phyloP scores from a whole-genome alignment of 2,113 vertebrate species.

The Typhlomys cinereus region DNA sequence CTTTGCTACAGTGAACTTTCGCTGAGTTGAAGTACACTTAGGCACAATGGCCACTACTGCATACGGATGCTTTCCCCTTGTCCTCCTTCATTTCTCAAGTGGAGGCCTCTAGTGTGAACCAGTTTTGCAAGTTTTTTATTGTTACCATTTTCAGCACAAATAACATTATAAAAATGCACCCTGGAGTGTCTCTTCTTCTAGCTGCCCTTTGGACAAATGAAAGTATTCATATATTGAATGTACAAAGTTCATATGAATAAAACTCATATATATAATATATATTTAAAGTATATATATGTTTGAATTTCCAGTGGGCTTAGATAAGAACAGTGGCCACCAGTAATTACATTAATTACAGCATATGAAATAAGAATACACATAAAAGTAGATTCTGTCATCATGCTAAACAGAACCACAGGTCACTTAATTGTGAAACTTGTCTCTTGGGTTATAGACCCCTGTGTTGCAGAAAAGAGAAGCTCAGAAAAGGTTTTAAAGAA shows the following conservation, averaged over 20 bases:
- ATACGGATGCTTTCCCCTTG: conserved; percentile 4
- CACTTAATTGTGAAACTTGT: neutral
- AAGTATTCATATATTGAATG: no score
- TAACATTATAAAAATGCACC: neutral
- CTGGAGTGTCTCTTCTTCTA: conserved; percentile 8
- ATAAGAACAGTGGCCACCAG: neutral
- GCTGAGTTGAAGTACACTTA: neutral
- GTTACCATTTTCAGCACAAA: neutral
- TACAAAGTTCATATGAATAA: no score
- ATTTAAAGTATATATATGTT: neutral
- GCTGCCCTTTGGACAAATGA: neutral
- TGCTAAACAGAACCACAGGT: neutral
- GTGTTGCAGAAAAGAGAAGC: conserved; percentile 34
- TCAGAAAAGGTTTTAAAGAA: neutral
- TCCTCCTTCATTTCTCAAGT: conserved; percentile 16
- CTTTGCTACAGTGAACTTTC: neutral
- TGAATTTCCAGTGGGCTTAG: neutral
- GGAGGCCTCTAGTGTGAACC: neutral
- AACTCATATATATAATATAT: neutral
- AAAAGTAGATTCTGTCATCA: no score
- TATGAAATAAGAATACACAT: neutral
- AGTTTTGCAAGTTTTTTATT: neutral
- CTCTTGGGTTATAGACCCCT: neutral
- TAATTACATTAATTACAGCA: neutral
- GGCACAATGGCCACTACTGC: neutral